Evolutionary conservation across 2,888 invertebrate genomes (phyloP).

Genomic region (Tetragnatha montana): DNA sequence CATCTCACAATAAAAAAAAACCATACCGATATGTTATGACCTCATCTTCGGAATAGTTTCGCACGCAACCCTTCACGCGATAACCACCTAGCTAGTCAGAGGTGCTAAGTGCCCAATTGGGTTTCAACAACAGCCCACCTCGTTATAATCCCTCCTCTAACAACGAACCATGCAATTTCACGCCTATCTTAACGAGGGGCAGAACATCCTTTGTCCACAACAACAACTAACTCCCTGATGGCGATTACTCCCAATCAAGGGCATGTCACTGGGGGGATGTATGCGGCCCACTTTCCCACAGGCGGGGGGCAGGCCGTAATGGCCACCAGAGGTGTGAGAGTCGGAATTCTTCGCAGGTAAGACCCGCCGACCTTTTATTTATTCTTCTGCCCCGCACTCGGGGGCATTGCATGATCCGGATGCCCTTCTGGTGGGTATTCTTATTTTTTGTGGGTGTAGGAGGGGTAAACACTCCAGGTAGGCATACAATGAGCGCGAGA

Average conservation of each 20-base stretch:
- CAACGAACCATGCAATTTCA: not conserved
- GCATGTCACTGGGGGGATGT: not conserved
- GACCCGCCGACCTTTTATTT: constrained; percentile 58
- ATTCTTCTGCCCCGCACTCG: constrained; percentile 40
- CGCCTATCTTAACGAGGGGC: not conserved
- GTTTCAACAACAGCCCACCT: not conserved
- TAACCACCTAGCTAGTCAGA: no score
- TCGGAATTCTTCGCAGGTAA: constrained; percentile 51
- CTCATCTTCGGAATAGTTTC: no score
- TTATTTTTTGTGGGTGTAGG: not conserved
- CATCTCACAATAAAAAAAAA: no score
- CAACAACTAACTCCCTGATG: not conserved
- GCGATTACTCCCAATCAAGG: not conserved
- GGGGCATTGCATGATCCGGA: constrained; percentile 41
- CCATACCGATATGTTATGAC: no score
- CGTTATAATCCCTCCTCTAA: not conserved
- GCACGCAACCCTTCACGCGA: no score
- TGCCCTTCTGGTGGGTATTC: not conserved
- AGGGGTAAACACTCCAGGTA: not conserved
- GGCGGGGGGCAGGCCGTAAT: constrained; percentile 44
- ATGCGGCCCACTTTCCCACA: constrained; percentile 42
- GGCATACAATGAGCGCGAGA: no score
- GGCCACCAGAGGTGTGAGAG: constrained; percentile 51
- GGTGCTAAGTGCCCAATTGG: not conserved
- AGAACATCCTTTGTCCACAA: not conserved